phyloP scores from a whole-genome alignment of 2,888 invertebrate genomes.

The Netelia virgata region DNA sequence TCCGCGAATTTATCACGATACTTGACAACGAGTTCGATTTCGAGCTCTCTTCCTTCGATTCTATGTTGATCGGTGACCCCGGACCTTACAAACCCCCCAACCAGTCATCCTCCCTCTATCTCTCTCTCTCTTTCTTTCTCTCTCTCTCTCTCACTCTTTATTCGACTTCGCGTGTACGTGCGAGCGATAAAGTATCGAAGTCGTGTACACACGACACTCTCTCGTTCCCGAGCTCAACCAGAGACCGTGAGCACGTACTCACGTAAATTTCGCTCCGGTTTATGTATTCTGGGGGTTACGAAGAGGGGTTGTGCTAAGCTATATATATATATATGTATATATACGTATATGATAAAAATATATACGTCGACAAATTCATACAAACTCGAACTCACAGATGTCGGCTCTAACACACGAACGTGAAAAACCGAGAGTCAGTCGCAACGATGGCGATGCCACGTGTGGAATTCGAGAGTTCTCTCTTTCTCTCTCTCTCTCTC shows the following conservation, averaged over 20 bases:
- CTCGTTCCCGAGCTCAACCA: conserved; percentile 36
- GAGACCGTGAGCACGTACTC: conserved; percentile 59
- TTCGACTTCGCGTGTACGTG: conserved; percentile 48
- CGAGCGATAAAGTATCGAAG: conserved; percentile 58
- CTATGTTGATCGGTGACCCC: conserved; percentile 61
- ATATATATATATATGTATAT: conserved; percentile 10
- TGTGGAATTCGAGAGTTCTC: conserved; percentile 56
- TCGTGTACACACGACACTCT: conserved; percentile 33
- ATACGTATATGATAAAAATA: conserved; percentile 24
- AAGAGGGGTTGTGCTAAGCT: conserved; percentile 17
- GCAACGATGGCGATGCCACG: conserved; percentile 44
- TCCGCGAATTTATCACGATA: conserved; percentile 45
- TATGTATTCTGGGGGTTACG: conserved; percentile 51
- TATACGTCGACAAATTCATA: conserved; percentile 18
- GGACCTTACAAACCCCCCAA: conserved; percentile 33
- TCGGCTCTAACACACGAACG: not conserved
- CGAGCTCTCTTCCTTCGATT: conserved; percentile 54
- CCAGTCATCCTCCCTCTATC: not conserved
- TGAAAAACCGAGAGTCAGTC: conserved; percentile 41
- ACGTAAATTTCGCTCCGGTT: conserved; percentile 62
- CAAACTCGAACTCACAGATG: conserved; percentile 1
- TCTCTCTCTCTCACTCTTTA: not conserved
- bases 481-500: conserved; percentile 11
- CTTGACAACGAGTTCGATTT: conserved; percentile 48
- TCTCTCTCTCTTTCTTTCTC: not conserved